Conservation (phyloP, 2,797 vertebrate species). For the Neopelma chrysocephalum region DNA sequence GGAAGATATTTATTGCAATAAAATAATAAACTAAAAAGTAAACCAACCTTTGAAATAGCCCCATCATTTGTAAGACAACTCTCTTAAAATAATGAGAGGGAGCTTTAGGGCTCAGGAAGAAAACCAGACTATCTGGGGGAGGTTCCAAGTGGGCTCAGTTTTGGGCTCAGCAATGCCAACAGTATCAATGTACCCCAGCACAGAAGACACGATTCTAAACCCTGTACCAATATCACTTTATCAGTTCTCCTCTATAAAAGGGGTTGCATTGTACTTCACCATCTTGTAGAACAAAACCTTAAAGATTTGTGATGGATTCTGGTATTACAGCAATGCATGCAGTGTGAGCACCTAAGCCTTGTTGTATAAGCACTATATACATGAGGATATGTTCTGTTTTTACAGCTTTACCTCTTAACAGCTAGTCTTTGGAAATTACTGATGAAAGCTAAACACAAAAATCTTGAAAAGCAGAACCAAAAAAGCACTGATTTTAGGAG, state of each 20-base stretch:
- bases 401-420: not conserved
- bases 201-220: not conserved
- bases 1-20: not conserved
- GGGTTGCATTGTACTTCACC: rapidly evolving
- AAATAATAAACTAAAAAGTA: not conserved
- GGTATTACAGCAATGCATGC: rapidly evolving
- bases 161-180: not conserved
- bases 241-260: not conserved
- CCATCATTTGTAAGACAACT: not conserved
- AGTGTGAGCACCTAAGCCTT: not conserved
- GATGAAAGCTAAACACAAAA: not conserved
- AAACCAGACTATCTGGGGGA: not conserved
- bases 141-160: not conserved
- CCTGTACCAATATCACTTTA: not conserved
- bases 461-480: not conserved
- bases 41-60: not conserved
- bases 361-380: not conserved
- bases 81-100: not conserved
- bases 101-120: not conserved
- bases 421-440: not conserved
- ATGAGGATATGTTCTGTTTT: not conserved
- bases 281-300: not conserved
- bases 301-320: not conserved
- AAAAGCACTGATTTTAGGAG: not conserved
- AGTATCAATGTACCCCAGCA: not conserved